phyloP scores from a whole-genome alignment of 2,113 vertebrate species.

The Uria lomvia region DNA sequence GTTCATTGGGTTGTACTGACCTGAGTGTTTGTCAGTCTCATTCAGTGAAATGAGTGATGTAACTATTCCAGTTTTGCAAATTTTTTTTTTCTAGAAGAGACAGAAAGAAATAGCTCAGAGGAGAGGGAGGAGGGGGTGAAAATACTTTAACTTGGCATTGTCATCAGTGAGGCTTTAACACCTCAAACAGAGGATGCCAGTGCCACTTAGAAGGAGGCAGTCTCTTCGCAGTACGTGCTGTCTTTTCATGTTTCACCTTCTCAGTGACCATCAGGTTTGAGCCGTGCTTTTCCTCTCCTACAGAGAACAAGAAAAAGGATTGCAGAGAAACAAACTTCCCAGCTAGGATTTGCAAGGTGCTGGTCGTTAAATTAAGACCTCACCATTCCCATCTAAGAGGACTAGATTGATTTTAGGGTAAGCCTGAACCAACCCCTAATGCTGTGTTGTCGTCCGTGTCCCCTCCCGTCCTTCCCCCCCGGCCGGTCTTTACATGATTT shows the following conservation, averaged over 20 bases:
- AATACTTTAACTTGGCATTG: neutral
- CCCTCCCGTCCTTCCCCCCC: too few species aligned
- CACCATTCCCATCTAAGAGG: neutral
- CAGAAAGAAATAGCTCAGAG: neutral
- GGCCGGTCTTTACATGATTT: neutral
- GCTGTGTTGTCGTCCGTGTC: too few species aligned
- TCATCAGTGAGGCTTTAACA: neutral
- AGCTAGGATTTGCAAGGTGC: neutral
- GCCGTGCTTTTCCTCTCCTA: neutral
- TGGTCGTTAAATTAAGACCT: neutral
- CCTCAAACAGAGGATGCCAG: neutral
- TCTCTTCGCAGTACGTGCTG: neutral
- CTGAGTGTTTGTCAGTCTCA: neutral
- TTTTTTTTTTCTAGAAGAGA: neutral
- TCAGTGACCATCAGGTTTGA: neutral
- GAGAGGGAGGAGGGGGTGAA: neutral
- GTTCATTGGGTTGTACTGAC: neutral
- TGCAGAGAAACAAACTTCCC: neutral
- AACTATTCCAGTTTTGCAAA: neutral
- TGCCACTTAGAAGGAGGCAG: neutral
- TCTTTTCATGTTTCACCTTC: neutral
- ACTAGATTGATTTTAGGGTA: neutral
- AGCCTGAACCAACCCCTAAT: neutral
- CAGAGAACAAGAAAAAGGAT: neutral
- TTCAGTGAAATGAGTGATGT: neutral